Conservation (phyloP, 2,113 vertebrate genomes). For the Hyaena hyaena region DNA sequence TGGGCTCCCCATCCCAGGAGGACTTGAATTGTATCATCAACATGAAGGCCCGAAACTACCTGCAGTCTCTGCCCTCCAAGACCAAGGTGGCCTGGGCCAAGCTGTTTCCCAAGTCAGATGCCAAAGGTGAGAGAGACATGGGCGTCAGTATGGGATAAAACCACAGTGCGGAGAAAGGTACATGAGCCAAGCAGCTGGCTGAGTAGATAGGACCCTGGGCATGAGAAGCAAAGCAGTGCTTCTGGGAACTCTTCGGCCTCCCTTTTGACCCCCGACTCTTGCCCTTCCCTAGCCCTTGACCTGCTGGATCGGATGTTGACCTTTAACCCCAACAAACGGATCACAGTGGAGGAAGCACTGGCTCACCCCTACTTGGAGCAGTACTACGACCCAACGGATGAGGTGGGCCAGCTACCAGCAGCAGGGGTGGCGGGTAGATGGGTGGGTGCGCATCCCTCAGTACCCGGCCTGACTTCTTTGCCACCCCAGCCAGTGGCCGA, state of each 20-base stretch:
- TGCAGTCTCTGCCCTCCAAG: constrained; percentile 92
- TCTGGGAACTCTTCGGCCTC: background rate
- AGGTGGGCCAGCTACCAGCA: constrained; percentile 83
- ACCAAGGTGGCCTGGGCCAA: constrained; percentile 91
- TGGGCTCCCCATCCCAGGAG: constrained; percentile 92
- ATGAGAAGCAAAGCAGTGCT: background rate
- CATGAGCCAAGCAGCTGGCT: background rate
- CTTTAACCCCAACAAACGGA: constrained; percentile 94
- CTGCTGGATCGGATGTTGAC: constrained; percentile 94
- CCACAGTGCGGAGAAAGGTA: background rate
- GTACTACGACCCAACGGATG: constrained; percentile 95
- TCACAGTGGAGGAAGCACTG: constrained; percentile 93
- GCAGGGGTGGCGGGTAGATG: background rate
- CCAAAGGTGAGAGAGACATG: constrained; percentile 86
- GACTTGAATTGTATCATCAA: constrained; percentile 95
- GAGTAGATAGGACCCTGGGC: background rate
- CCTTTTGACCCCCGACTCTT: constrained; percentile 86
- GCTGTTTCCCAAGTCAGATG: constrained; percentile 89
- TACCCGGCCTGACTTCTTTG: constrained; percentile 63
- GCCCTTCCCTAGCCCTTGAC: constrained; percentile 89
- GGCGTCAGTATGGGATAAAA: background rate
- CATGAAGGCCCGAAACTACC: constrained; percentile 93
- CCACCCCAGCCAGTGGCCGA: constrained; percentile 90
- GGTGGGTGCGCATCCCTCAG: background rate
- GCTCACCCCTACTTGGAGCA: constrained; percentile 94